These are phyloP conservation scores for Arothron firmamentum DNA, from an alignment of 2,113 vertebrate species.

Conservation along the genomic window DNA sequence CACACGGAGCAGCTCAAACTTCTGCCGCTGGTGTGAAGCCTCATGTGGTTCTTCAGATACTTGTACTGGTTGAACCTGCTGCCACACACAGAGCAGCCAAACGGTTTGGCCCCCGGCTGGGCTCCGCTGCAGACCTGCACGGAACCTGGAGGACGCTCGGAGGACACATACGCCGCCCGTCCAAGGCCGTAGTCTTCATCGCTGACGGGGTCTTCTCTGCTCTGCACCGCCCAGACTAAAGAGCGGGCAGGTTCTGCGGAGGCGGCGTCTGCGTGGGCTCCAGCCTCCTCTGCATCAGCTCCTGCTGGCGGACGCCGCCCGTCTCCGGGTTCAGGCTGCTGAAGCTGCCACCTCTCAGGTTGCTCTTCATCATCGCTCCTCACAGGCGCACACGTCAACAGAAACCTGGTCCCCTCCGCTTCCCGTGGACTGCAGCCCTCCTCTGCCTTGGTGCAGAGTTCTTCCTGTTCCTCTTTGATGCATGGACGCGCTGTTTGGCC, in stretches of 20 bases:
- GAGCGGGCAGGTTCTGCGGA: too few relatives aligned
- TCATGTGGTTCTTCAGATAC: background rate
- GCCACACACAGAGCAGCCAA: conserved; percentile 2
- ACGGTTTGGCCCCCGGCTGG: background rate
- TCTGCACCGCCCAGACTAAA: too few relatives aligned
- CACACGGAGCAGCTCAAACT: background rate
- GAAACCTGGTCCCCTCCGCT: background rate
- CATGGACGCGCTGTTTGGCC: background rate
- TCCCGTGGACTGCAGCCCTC: background rate
- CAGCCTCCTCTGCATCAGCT: background rate
- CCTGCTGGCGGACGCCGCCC: background rate
- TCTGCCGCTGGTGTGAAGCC: background rate
- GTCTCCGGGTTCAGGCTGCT: background rate
- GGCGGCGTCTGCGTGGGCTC: background rate
- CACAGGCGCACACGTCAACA: background rate
- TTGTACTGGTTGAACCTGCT: background rate
- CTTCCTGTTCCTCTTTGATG: conserved; percentile 19
- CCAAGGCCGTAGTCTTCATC: background rate
- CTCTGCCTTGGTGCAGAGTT: background rate
- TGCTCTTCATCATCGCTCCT: conserved; percentile 18
- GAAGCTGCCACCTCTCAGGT: conserved; percentile 1
- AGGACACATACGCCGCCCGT: too few relatives aligned
- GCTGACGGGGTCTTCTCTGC: background rate
- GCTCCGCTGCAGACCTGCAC: background rate
- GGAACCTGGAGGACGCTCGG: too few relatives aligned